Percentiles rank a stretch among this genome's conserved stretches.
Conservation (phyloP, 2,113 vertebrate genomes). For the Spheniscus mendiculus region DNA sequence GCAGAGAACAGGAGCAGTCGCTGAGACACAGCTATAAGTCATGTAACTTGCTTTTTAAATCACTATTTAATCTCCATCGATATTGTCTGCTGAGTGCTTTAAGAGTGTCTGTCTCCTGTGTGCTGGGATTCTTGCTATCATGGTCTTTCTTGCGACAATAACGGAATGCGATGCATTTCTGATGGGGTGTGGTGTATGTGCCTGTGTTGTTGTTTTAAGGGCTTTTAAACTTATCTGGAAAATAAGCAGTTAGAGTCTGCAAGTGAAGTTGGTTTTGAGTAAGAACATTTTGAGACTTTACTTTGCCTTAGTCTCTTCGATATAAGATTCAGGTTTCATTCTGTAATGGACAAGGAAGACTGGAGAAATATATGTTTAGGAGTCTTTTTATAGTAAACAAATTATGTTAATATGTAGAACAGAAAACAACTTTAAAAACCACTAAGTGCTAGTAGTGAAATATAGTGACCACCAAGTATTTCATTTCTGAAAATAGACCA, state of each 20-base stretch:
- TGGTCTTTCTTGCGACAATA: not conserved
- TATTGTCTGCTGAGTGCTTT: not conserved
- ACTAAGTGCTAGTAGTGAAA: slow-evolving; percentile 39
- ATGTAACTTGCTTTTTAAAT: not conserved
- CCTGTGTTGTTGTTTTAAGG: not conserved
- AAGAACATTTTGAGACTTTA: not conserved
- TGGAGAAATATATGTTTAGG: slow-evolving; percentile 28
- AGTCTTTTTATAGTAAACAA: slow-evolving; percentile 46
- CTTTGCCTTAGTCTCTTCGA: not conserved
- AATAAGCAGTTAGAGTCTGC: not conserved
- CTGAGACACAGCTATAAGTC: not conserved
- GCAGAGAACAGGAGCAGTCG: not conserved
- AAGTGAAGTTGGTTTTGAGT: not conserved
- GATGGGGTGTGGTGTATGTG: not conserved
- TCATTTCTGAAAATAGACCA: slow-evolving; percentile 46
- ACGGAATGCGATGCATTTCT: not conserved
- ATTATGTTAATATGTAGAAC: slow-evolving; percentile 29
- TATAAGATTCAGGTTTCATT: not conserved
- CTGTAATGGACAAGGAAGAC: not conserved
- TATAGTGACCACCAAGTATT: not conserved
- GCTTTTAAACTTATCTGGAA: not conserved
- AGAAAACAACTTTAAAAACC: slow-evolving; percentile 54
- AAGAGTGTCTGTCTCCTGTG: not conserved
- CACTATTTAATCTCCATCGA: not conserved
- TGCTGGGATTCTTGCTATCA: not conserved